A percentile compares a stretch with the other conserved stretches of the same genome.
Conservation (phyloP, 2,797 vertebrate species). For the Anisognathus igniventris region DNA sequence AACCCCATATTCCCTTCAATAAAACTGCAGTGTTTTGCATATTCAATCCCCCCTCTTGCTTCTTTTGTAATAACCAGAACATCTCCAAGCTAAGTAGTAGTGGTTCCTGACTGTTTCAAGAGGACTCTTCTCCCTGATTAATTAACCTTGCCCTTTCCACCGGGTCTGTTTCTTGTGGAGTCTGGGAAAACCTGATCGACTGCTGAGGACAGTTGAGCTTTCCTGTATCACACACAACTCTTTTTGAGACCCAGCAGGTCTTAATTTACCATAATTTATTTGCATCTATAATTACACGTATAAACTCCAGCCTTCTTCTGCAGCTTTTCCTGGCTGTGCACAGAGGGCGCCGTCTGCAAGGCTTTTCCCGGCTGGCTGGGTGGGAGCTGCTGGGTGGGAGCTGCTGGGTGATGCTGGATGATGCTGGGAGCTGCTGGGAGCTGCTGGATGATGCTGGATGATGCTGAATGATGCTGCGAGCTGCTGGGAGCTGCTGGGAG, state of each 20-base stretch:
- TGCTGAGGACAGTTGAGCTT: not conserved
- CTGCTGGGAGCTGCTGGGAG: no score
- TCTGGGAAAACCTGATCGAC: not conserved
- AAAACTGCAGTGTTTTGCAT: not conserved
- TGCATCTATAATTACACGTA: rapidly evolving
- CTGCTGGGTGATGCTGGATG: not conserved
- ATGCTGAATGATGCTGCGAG: no score
- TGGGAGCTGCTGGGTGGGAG: not conserved
- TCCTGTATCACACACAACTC: not conserved
- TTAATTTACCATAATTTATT: not conserved
- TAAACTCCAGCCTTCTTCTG: rapidly evolving
- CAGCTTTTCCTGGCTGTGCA: not conserved
- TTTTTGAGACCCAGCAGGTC: not conserved
- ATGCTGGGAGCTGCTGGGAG: not conserved
- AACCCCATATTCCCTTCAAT: not conserved
- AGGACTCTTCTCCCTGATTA: not conserved
- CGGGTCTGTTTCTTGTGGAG: rapidly evolving
- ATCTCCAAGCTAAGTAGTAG: not conserved
- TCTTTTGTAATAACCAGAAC: not conserved
- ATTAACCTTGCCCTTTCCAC: not conserved
- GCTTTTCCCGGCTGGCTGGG: rapidly evolving
- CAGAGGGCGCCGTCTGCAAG: not conserved
- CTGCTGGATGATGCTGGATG: not conserved
- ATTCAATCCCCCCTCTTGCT: not conserved
- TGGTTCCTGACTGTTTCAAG: not conserved